These are phyloP conservation scores for Cuniculus paca DNA, from an alignment of 2,797 vertebrate genomes.

Conservation along the genomic window DNA sequence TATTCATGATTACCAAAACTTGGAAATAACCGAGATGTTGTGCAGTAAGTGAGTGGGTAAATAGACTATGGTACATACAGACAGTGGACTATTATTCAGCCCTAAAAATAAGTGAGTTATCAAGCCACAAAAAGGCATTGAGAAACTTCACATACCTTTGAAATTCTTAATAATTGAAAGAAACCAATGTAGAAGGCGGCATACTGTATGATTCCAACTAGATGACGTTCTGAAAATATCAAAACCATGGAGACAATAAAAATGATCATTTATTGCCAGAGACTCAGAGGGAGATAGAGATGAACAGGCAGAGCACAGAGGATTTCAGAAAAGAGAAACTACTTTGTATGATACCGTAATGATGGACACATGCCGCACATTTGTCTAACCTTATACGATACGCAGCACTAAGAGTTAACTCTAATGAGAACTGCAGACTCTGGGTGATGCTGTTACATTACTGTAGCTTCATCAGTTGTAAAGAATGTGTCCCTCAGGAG, in stretches of 20 bases:
- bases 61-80: not conserved
- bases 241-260: not conserved
- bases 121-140: not conserved
- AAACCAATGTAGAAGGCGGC: not conserved
- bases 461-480: no score
- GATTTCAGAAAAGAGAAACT: not conserved
- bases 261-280: not conserved
- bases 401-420: not conserved
- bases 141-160: not conserved
- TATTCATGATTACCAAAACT: not conserved
- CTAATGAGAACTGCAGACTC: not conserved
- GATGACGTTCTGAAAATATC: not conserved
- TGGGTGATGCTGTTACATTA: not conserved
- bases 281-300: not conserved
- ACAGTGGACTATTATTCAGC: not conserved
- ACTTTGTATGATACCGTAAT: rapidly evolving
- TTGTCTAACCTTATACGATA: not conserved
- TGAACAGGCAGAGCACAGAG: not conserved
- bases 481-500: not conserved
- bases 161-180: not conserved
- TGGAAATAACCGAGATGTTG: not conserved
- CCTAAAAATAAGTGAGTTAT: not conserved
- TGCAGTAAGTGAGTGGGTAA: not conserved
- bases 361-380: no score
- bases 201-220: not conserved